Conservation (phyloP, 2,888 invertebrate species). For the Zeuzera pyrina region DNA sequence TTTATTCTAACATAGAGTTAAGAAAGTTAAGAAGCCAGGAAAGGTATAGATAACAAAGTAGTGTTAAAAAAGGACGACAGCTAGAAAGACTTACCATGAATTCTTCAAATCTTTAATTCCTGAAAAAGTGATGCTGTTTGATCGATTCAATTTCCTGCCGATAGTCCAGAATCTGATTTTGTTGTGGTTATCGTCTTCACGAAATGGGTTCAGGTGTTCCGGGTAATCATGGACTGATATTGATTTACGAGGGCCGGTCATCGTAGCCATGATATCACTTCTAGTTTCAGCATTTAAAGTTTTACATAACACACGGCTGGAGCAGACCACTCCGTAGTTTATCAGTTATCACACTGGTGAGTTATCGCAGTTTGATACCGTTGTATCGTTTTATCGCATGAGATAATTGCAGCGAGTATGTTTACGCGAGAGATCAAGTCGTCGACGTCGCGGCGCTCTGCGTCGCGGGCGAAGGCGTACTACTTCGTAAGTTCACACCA, state of each 20-base stretch:
- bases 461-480: slow-evolving; percentile 45
- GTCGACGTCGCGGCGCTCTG: slow-evolving; percentile 42
- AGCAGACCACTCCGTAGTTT: slow-evolving; percentile 55
- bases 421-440: slow-evolving; percentile 39
- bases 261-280: slow-evolving; percentile 46
- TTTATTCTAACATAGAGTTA: too few relatives aligned
- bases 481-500: too few relatives aligned
- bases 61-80: too few relatives aligned
- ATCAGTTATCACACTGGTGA: slow-evolving; percentile 62
- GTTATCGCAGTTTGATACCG: slow-evolving; percentile 57
- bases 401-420: slow-evolving; percentile 59
- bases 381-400: slow-evolving; percentile 54
- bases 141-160: slow-evolving; percentile 64
- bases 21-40: too few relatives aligned
- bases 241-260: slow-evolving; percentile 60
- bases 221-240: slow-evolving; percentile 80
- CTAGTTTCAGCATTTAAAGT: too few relatives aligned
- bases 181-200: slow-evolving; percentile 77
- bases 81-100: slow-evolving; percentile 67
- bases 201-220: slow-evolving; percentile 83
- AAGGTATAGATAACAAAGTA: too few relatives aligned
- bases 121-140: slow-evolving; percentile 76
- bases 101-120: slow-evolving; percentile 71
- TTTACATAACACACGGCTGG: slow-evolving; percentile 62
- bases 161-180: slow-evolving; percentile 76